These are phyloP conservation scores for Cydia pomonella DNA, from an alignment of 1,140 invertebrate species.

Conservation along the genomic window DNA sequence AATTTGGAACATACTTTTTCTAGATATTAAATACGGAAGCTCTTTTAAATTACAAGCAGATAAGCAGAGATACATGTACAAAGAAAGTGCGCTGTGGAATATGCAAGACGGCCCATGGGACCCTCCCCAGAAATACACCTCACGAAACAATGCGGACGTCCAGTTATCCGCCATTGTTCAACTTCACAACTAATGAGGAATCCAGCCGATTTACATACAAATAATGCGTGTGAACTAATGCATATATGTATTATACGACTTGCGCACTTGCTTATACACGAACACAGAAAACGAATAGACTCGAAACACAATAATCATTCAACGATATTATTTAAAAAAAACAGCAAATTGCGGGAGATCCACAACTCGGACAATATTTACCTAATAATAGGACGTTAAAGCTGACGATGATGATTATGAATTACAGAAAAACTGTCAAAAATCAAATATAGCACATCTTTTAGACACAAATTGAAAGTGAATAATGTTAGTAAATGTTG, in stretches of 20 bases:
- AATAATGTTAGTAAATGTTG: too few relatives aligned
- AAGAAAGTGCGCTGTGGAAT: not conserved
- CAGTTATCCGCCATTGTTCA: slow-evolving; percentile 26
- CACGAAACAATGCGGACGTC: slow-evolving; percentile 27
- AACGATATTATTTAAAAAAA: too few relatives aligned
- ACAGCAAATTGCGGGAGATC: too few relatives aligned
- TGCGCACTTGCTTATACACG: not conserved
- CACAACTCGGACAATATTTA: too few relatives aligned
- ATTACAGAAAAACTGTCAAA: too few relatives aligned
- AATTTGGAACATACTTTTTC: too few relatives aligned
- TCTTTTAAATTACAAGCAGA: not conserved
- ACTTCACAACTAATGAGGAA: slow-evolving; percentile 19
- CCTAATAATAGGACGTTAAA: too few relatives aligned
- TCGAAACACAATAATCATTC: too few relatives aligned
- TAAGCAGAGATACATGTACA: not conserved
- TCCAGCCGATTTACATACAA: slow-evolving; percentile 24
- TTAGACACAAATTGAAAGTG: too few relatives aligned
- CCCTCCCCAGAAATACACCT: not conserved
- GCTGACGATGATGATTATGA: too few relatives aligned
- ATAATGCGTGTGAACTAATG: slow-evolving; percentile 10
- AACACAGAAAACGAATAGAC: not conserved
- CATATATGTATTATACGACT: not conserved
- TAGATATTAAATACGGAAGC: too few relatives aligned
- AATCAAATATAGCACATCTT: too few relatives aligned
- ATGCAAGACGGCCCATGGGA: slow-evolving; percentile 11